Percentiles rank a stretch among this genome's conserved stretches.
Evolutionary conservation across 1,140 invertebrate species (phyloP).

Genomic region (Oppia nitens): DNA sequence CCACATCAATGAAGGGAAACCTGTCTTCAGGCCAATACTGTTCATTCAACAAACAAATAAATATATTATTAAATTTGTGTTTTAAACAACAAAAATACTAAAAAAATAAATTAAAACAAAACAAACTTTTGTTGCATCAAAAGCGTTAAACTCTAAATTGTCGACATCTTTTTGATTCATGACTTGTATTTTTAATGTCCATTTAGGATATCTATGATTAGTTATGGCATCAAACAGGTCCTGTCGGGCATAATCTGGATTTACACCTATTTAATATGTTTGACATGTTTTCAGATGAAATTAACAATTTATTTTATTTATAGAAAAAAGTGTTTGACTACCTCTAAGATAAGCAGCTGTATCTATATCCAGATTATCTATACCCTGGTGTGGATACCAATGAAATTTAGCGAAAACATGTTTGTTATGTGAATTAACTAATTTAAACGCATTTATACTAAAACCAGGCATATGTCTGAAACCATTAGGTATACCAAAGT

Average conservation of each 20-base stretch:
- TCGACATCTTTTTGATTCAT: constrained; percentile 40
- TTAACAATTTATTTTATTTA: constrained; percentile 49
- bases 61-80: no score
- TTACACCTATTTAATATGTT: constrained; percentile 23
- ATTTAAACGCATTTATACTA: constrained; percentile 84
- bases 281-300: constrained; percentile 19
- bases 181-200: constrained; percentile 47
- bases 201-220: constrained; percentile 57
- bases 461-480: constrained; percentile 86
- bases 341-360: constrained; percentile 51
- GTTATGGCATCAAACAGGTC: constrained; percentile 82
- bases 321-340: constrained; percentile 38
- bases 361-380: constrained; percentile 59
- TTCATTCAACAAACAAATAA: no score
- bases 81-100: no score
- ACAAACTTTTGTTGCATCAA: constrained; percentile 76
- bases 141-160: constrained; percentile 63
- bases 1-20: constrained; percentile 75
- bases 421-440: constrained; percentile 75
- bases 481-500: constrained; percentile 85
- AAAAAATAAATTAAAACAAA: constrained; percentile 7
- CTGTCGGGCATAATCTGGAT: constrained; percentile 70
- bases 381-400: constrained; percentile 59
- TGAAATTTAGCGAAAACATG: constrained; percentile 82
- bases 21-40: constrained; percentile 72